Evolutionary conservation across 2,113 vertebrate species (phyloP), one percentile per base, ranked within the genome.

Genomic region (Conger conger): DNA sequence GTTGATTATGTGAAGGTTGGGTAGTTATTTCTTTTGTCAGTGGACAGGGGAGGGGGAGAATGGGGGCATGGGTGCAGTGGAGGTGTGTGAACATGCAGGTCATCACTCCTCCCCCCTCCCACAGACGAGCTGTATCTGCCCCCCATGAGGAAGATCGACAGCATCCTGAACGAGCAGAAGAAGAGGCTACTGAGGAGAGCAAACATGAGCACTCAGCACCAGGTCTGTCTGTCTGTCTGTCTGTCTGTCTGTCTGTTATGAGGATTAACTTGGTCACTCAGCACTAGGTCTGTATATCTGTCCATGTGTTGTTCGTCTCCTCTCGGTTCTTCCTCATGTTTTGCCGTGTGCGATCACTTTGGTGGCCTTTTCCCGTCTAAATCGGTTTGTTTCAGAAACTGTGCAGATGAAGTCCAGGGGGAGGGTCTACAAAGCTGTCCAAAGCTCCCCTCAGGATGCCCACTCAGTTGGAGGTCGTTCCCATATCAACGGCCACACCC

Each of bases 121-220:
- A 35, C 83, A 95, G 96, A 97, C 3, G 96, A 97, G 86, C 90
- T 97, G 79, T 97, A 97, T 88, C 95, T 97, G 38, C 96, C 96
- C 0, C 96, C 96, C 80, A 96, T 97, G 96, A 92, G 96, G 88
- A 97, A 96, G 90, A 97, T 97, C 0, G 96, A 97, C 3, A 92
- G 95, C 40, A 94, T 97, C 86, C 93, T 97, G 36, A 96, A 94
- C 35, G 96, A 96, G 88, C 96, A 96, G 90, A 97, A 97, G 90
- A 95, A 95, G 86, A 95, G 94, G 76, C 86, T 97, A 86, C 87
- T 96, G 87, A 95, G 96, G 87, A 93, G 96, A 90, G 89, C 95
- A 85, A 96, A 88, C 6, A 94, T 97, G 90, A 96, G 92, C 85
- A 92, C 94, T 4, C 95, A 95, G 84, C 93, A 96, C 86, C 96